Percentiles rank a stretch among this genome's conserved stretches.
phyloP scores from a whole-genome alignment of 1,140 invertebrate species.

The Ceratosolen solmsi region DNA sequence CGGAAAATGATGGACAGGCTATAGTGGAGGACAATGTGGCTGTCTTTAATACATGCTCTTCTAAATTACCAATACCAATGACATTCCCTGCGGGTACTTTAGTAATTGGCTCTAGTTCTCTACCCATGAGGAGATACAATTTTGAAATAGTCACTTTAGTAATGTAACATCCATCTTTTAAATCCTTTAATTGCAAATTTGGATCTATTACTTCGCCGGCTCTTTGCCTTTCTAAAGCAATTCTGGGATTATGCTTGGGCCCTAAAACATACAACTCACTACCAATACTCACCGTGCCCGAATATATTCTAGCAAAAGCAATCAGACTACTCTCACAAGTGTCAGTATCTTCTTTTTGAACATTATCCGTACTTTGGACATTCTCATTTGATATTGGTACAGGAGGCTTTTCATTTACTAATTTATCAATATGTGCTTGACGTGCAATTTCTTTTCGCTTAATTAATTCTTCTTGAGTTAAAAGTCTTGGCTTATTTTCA shows the following conservation, averaged over 20 bases:
- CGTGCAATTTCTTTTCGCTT: constrained; percentile 81
- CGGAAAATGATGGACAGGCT: constrained; percentile 91
- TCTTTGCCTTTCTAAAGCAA: constrained; percentile 71
- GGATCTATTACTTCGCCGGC: constrained; percentile 70
- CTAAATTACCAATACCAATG: constrained; percentile 89
- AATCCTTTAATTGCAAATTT: constrained; percentile 78
- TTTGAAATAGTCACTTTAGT: constrained; percentile 78
- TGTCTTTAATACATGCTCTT: constrained; percentile 90
- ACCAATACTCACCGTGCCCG: constrained; percentile 87
- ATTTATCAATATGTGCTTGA: constrained; percentile 76
- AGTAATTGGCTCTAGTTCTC: constrained; percentile 88
- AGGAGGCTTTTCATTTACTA: constrained; percentile 55
- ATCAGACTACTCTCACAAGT: constrained; percentile 83
- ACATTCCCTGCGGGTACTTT: constrained; percentile 92
- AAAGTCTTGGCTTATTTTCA: constrained; percentile 80
- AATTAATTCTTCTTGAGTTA: constrained; percentile 85
- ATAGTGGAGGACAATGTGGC: constrained; percentile 90
- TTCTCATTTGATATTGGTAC: no score
- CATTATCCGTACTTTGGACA: no score
- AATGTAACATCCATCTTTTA: constrained; percentile 78
- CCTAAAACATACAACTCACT: constrained; percentile 88
- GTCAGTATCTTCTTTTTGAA: constrained; percentile 58
- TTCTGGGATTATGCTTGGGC: constrained; percentile 89
- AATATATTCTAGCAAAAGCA: constrained; percentile 95
- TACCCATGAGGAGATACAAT: constrained; percentile 94